Percentiles rank a stretch among this genome's conserved stretches.
These are phyloP conservation scores for Meiosimyza decipiens DNA, from an alignment of 2,888 invertebrate species.

Conservation along the genomic window DNA sequence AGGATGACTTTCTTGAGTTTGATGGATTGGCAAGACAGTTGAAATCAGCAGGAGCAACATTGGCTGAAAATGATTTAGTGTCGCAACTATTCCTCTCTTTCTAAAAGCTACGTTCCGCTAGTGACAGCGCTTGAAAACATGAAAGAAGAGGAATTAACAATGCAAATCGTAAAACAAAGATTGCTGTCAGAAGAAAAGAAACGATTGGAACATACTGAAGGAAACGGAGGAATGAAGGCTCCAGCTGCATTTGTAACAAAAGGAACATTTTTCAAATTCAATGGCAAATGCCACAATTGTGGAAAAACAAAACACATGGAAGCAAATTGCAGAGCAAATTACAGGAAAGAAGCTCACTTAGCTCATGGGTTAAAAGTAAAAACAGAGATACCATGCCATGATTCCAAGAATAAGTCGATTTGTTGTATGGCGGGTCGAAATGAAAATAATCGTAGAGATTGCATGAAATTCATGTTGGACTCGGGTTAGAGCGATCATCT, in stretches of 20 bases:
- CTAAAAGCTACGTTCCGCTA: not conserved
- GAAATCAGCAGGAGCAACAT: conserved; percentile 7
- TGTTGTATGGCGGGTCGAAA: not conserved
- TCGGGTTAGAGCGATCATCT: not conserved
- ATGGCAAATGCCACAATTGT: not conserved
- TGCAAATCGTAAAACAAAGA: not conserved
- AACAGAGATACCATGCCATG: not conserved
- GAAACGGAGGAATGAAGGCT: not conserved
- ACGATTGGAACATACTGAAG: not conserved
- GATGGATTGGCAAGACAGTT: not conserved
- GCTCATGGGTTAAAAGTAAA: not conserved
- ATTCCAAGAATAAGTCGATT: not conserved
- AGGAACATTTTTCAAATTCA: not conserved
- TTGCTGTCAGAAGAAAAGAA: conserved; percentile 1
- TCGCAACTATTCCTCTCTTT: conserved; percentile 1
- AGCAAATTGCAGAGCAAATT: not conserved
- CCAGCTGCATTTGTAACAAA: not conserved
- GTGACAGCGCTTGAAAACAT: not conserved
- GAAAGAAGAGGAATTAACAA: conserved; percentile 2
- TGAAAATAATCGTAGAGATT: not conserved
- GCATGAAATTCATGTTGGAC: not conserved
- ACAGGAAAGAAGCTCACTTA: not conserved
- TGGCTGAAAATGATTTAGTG: conserved; percentile 3
- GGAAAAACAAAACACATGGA: not conserved
- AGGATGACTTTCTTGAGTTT: conserved; percentile 1